Evolutionary conservation across 2,797 vertebrate genomes (phyloP), one percentile per base, ranked within the genome.

Genomic region (Schizothorax lantsangensis): DNA sequence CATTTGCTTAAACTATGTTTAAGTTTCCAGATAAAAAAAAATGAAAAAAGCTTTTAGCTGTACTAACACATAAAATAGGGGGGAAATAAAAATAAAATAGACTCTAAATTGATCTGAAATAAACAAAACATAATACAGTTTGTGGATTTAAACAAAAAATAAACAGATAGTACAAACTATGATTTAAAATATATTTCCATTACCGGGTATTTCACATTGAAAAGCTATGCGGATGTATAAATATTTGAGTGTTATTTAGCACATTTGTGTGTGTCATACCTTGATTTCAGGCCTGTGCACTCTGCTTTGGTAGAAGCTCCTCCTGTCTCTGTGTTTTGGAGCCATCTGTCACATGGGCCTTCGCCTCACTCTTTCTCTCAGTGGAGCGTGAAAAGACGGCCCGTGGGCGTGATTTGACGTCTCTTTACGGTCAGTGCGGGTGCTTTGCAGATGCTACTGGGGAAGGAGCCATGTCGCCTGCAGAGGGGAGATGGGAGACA

Each of bases 231-330:
- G n/a, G n/a, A n/a, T n/a, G 23, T 38, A 15, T 23, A 43, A n/a
- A 59, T 72, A 19, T 30, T 33, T 30, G 62, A 33, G 62, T 66
- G 26, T 30, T 66, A 7, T 66, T 64, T 33, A 33, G 62, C 59
- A 30, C 9, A 21, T 49, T 14, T 45, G 14, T 17, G 30, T 79
- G 66, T 43, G 45, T 19, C 40, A 10, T 96, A 99, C 98, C 97
- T 97, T 97, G 81, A 95, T 93, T 0, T 94, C 94, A 62, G 96
- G 94, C n/a, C n/a, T 1, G 94, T 91, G 64, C 92, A 89, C 90
- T 95, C 95, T 0, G 88, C 88, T 89, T 91, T 92, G 66, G 91
- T 78, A 82, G n/a, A n/a, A n/a, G n/a, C n/a, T n/a, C n/a, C n/a
- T n/a, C n/a, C n/a, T n/a, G n/a, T n/a, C 93, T 93, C 23, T 92